phyloP scores from a whole-genome alignment of 2,113 vertebrate genomes.

The human region GRCh38 chr6:93263501-93264000 shows the following conservation, averaged over 20 bases:
- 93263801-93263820: constrained; percentile 55
- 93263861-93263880: constrained; percentile 99
- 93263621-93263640: constrained; percentile 66
- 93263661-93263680: constrained; percentile 47
- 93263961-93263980: constrained; percentile 39
- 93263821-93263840: constrained; percentile 42
- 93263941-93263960: constrained; percentile 39
- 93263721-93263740: constrained; percentile 43
- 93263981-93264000: constrained; percentile 57
- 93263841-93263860: constrained; percentile 94
- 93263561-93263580: constrained; percentile 84
- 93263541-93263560: constrained; percentile 81
- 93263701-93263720: constrained; percentile 34
- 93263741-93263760: constrained; percentile 49
- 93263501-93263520: constrained; percentile 81
- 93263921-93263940: constrained; percentile 61
- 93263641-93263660: constrained; percentile 57
- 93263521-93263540: constrained; percentile 76
- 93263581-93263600: constrained; percentile 81
- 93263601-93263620: constrained; percentile 69
- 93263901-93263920: constrained; percentile 98
- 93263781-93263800: constrained; percentile 59
- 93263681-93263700: background rate
- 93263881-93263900: constrained; percentile 99
- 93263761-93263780: constrained; percentile 62